Conservation (phyloP, 2,113 vertebrate species). For the Hyaena hyaena region DNA sequence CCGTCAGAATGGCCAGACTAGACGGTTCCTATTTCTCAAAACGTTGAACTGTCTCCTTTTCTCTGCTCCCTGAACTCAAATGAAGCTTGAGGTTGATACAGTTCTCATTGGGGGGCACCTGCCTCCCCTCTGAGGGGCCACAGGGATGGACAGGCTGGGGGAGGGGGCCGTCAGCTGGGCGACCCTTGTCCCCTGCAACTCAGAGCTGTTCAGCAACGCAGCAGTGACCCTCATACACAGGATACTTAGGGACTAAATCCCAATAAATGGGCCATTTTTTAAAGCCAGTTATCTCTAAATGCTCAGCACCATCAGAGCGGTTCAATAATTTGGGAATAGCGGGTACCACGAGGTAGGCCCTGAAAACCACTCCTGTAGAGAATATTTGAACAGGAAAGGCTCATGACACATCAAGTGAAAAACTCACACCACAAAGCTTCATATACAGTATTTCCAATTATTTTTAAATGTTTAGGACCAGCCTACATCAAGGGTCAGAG, state of each 20-base stretch:
- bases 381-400: not conserved
- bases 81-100: slow-evolving; percentile 41
- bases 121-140: not conserved
- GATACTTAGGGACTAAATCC: not conserved
- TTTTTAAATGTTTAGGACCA: not conserved
- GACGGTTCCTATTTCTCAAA: too few species aligned
- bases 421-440: not conserved
- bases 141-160: not conserved
- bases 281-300: not conserved
- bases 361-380: not conserved
- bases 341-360: not conserved
- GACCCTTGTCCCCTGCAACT: not conserved
- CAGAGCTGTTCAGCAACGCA: not conserved
- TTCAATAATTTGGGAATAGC: not conserved
- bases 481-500: too few species aligned
- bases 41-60: not conserved
- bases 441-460: not conserved
- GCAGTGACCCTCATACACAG: too few species aligned
- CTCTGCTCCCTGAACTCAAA: not conserved
- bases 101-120: not conserved
- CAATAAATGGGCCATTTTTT: not conserved
- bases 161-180: not conserved
- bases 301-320: not conserved
- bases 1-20: not conserved
- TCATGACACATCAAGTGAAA: not conserved